A percentile compares a stretch with the other conserved stretches of the same genome.
Evolutionary conservation across 2,113 vertebrate genomes (phyloP).

Genomic region (Uropsilus gracilis): DNA sequence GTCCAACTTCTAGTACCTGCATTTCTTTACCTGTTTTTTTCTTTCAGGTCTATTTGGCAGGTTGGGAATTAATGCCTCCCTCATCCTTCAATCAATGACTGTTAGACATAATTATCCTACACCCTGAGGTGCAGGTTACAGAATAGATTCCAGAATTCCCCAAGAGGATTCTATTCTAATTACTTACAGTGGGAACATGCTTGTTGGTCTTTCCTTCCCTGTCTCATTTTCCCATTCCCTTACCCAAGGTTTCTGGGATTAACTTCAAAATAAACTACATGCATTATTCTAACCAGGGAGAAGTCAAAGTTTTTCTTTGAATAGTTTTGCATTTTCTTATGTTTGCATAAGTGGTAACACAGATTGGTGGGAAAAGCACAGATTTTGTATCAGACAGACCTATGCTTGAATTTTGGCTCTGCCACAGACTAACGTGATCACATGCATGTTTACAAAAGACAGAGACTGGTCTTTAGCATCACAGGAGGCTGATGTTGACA

Average conservation of each 20-base stretch:
- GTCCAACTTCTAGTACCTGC: neutral
- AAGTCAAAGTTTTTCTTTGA: neutral
- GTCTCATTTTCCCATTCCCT: neutral
- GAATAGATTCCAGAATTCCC: neutral
- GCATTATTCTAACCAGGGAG: neutral
- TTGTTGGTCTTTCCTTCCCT: neutral
- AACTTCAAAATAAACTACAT: constrained; percentile 29
- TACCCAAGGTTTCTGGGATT: neutral
- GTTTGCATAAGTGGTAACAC: neutral
- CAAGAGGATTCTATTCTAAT: neutral
- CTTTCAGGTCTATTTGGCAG: neutral
- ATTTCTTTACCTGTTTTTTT: neutral
- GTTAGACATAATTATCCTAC: neutral
- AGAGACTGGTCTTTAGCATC: neutral
- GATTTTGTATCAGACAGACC: neutral
- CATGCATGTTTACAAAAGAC: neutral
- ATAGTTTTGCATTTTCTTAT: neutral
- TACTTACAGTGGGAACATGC: neutral
- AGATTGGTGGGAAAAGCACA: neutral
- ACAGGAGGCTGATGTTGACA: neutral
- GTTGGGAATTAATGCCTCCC: neutral
- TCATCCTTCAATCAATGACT: neutral
- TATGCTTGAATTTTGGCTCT: neutral
- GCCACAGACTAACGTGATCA: neutral
- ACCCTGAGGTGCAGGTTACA: no score